Evolutionary conservation across 1,140 invertebrate species (phyloP).

Genomic region (Formica exsecta): DNA sequence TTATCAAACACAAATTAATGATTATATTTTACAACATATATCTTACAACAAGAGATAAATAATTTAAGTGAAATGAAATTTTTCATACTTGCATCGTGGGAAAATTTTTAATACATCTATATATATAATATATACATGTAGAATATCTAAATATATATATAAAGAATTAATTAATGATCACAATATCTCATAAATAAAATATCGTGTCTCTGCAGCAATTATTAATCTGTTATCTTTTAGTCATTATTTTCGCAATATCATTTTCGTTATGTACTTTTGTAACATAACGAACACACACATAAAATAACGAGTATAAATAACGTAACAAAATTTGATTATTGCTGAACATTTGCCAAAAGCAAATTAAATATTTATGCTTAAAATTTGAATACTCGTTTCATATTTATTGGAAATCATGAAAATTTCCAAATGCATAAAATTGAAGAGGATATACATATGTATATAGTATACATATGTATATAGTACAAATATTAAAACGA

Average conservation of each 20-base stretch:
- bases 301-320: background rate
- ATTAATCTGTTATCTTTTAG: background rate
- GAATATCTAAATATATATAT: background rate
- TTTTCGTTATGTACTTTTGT: background rate
- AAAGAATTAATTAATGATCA: background rate
- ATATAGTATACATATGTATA: too few relatives aligned
- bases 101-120: background rate
- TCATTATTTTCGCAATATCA: slow-evolving; percentile 6
- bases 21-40: too few relatives aligned
- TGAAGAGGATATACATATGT: background rate
- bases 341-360: too few relatives aligned
- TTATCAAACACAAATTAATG: too few relatives aligned
- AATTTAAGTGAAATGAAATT: background rate
- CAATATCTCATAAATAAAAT: background rate
- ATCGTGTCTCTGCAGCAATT: background rate
- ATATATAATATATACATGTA: too few relatives aligned
- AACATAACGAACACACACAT: too few relatives aligned
- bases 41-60: too few relatives aligned
- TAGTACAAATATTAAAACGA: background rate
- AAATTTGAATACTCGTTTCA: too few relatives aligned
- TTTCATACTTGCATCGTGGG: background rate
- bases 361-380: too few relatives aligned
- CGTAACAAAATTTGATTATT: too few relatives aligned
- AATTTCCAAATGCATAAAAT: background rate
- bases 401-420: too few relatives aligned